Conservation (phyloP, 92 coral and sea anemone species). For the Siderastrea radians region DNA sequence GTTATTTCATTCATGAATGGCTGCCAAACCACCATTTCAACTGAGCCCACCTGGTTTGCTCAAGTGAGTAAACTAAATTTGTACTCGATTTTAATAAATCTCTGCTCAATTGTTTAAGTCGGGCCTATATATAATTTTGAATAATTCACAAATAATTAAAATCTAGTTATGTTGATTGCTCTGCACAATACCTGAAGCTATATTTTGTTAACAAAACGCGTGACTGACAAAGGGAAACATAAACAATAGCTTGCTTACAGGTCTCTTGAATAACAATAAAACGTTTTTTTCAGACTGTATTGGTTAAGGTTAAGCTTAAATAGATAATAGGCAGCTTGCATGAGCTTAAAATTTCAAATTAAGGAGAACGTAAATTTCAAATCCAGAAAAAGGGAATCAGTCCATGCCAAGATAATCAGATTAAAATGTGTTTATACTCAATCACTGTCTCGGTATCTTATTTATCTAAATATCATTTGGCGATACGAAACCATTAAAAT, state of each 20-base stretch:
- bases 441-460: neutral
- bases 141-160: neutral
- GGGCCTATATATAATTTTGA: too few relatives aligned
- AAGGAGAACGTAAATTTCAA: neutral
- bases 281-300: neutral
- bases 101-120: too few relatives aligned
- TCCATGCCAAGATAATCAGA: neutral
- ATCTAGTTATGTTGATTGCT: neutral
- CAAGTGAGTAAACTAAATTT: too few relatives aligned
- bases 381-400: neutral
- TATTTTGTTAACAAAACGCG: conserved; percentile 18
- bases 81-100: too few relatives aligned
- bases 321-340: too few relatives aligned
- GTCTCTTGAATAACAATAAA: conserved; percentile 19
- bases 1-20: too few relatives aligned
- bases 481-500: neutral
- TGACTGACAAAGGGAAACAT: neutral
- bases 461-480: conserved; percentile 18
- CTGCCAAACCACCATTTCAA: too few relatives aligned
- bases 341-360: neutral
- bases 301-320: too few relatives aligned
- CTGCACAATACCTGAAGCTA: conserved; percentile 1
- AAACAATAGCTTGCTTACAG: conserved; percentile 6
- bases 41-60: too few relatives aligned
- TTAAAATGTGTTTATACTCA: neutral